A percentile compares a stretch with the other conserved stretches of the same genome.
Conservation (phyloP, 1,140 invertebrate genomes). For the Zelostemma sp. region DNA sequence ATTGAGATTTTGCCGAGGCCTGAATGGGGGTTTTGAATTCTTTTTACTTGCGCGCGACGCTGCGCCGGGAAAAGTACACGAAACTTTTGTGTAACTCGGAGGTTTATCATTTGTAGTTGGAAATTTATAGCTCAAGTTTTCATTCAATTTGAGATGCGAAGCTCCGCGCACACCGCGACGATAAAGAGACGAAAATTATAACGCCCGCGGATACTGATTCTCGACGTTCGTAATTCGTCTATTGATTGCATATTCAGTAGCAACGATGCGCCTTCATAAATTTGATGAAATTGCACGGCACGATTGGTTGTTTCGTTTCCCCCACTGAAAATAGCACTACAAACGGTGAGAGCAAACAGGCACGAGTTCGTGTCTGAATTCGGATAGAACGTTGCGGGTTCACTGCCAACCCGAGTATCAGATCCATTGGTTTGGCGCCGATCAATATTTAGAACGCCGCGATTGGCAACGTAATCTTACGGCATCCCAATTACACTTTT, state of each 20-base stretch:
- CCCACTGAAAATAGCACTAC: too few relatives aligned
- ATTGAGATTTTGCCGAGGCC: background rate
- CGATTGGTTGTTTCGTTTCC: too few relatives aligned
- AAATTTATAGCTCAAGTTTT: slow-evolving; percentile 2
- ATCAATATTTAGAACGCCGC: background rate
- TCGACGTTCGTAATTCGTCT: background rate
- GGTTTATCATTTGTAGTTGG: background rate
- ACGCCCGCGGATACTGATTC: background rate
- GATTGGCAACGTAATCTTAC: background rate
- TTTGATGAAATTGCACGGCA: too few relatives aligned
- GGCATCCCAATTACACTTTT: too few relatives aligned
- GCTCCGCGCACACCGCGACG: too few relatives aligned
- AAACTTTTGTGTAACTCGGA: background rate
- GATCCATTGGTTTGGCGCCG: background rate
- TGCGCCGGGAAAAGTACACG: background rate
- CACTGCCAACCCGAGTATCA: too few relatives aligned
- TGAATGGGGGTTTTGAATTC: slow-evolving; percentile 1
- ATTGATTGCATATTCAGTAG: background rate
- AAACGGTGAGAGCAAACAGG: too few relatives aligned
- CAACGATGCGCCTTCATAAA: too few relatives aligned
- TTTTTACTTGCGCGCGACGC: too few relatives aligned
- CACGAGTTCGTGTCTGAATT: too few relatives aligned
- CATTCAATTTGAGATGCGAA: background rate
- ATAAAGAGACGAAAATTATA: background rate
- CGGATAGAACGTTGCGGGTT: too few relatives aligned